Conservation (phyloP, 2,888 invertebrate species). For the Athetis lepigone region DNA sequence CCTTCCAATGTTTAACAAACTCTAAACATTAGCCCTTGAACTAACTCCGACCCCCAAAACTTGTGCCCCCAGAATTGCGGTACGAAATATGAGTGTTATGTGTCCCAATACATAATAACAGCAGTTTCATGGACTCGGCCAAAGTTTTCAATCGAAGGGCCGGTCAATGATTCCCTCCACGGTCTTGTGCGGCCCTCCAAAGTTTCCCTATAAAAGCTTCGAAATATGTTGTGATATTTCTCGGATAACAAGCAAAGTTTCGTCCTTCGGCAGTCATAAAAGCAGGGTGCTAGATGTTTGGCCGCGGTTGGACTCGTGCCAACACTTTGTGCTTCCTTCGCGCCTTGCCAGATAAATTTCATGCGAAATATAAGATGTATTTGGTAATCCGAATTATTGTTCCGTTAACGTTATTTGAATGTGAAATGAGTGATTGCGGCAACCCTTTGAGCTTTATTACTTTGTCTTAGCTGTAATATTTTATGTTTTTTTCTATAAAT, state of each 20-base stretch:
- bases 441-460: conserved; percentile 3
- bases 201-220: conserved; percentile 83
- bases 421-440: conserved; percentile 21
- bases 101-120: conserved; percentile 53
- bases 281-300: conserved; percentile 70
- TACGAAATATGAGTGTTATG: conserved; percentile 51
- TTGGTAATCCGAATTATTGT: conserved; percentile 58
- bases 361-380: conserved; percentile 57
- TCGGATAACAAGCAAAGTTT: conserved; percentile 88
- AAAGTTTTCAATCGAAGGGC: conserved; percentile 60
- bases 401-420: conserved; percentile 49
- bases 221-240: conserved; percentile 87
- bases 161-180: conserved; percentile 66
- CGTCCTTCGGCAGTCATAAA: conserved; percentile 75
- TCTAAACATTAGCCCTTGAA: conserved; percentile 19
- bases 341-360: conserved; percentile 53
- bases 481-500: too few relatives aligned
- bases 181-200: conserved; percentile 75
- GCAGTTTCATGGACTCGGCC: conserved; percentile 44
- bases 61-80: conserved; percentile 34
- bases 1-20: neutral
- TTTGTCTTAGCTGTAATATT: too few relatives aligned
- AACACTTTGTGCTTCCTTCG: conserved; percentile 62
- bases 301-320: conserved; percentile 70
- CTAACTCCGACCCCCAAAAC: conserved; percentile 20